Conservation (phyloP, 2,888 invertebrate species). For the Melikaiella ostensackeni region DNA sequence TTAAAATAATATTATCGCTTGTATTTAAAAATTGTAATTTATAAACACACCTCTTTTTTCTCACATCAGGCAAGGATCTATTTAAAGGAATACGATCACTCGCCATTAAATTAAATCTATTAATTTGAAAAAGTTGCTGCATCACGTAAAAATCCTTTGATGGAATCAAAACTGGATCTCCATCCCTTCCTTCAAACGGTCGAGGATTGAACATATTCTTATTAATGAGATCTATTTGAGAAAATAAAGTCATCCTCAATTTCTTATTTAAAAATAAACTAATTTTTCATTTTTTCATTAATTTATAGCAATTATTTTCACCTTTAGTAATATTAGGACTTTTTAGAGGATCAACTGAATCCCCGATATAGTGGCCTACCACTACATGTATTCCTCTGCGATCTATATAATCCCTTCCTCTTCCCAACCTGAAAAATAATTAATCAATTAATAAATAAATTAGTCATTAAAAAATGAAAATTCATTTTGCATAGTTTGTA, state of each 20-base stretch:
- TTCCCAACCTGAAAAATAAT: conserved; percentile 77
- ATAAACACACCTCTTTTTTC: conserved; percentile 86
- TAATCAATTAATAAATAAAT: no score
- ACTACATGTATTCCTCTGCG: conserved; percentile 88
- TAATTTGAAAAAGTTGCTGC: conserved; percentile 88
- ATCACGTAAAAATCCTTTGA: conserved; percentile 85
- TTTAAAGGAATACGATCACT: conserved; percentile 93
- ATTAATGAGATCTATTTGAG: conserved; percentile 83
- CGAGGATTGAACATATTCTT: conserved; percentile 88
- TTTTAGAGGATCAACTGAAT: conserved; percentile 79
- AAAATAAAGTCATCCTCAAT: conserved; percentile 20
- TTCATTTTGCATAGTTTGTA: no score
- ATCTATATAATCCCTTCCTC: conserved; percentile 84
- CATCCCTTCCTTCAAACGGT: conserved; percentile 86
- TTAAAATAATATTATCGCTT: no score
- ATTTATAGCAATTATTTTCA: conserved; percentile 66
- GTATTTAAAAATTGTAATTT: no score
- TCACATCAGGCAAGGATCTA: conserved; percentile 89
- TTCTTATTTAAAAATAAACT: not conserved
- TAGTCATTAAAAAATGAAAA: no score
- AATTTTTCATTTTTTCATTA: conserved; percentile 35
- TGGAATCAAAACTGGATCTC: conserved; percentile 88
- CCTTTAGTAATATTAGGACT: conserved; percentile 87
- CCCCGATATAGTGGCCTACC: conserved; percentile 93
- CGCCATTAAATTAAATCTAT: conserved; percentile 92